A percentile compares a stretch with the other conserved stretches of the same genome.
These are phyloP conservation scores for Heteronetta atricapilla DNA, from an alignment of 2,113 vertebrate species.

Conservation along the genomic window DNA sequence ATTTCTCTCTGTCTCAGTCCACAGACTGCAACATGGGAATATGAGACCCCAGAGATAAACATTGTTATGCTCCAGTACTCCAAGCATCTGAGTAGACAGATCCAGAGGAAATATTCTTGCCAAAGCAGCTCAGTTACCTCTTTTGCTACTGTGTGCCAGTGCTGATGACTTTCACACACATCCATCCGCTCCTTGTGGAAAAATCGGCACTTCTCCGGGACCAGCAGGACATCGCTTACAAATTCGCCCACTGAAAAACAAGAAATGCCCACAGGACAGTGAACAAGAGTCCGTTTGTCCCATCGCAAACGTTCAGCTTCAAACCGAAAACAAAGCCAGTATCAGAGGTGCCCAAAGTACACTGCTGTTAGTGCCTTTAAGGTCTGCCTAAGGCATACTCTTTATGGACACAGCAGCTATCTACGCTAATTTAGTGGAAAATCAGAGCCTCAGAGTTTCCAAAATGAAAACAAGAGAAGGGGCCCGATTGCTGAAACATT, in stretches of 20 bases:
- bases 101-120: neutral
- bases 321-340: neutral
- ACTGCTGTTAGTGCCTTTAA: neutral
- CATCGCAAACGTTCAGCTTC: fast-evolving
- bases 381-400: neutral
- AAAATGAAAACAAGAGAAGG: neutral
- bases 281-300: neutral
- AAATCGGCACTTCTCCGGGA: conserved; percentile 95
- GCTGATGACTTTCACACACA: conserved; percentile 92
- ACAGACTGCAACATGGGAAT: neutral
- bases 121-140: conserved; percentile 79
- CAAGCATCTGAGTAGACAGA: neutral
- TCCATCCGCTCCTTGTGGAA: conserved; percentile 94
- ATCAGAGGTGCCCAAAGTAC: too few species aligned
- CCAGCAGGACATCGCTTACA: conserved; percentile 94
- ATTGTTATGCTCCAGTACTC: neutral
- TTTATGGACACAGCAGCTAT: neutral
- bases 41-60: neutral
- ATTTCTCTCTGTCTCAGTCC: neutral
- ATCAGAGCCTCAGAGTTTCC: neutral
- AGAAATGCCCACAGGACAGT: neutral
- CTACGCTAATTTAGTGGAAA: neutral
- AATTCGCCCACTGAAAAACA: conserved; percentile 90
- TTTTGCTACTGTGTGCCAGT: conserved; percentile 91
- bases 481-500: neutral